Percentiles rank a stretch among this genome's conserved stretches.
These are phyloP conservation scores for Ctenopoma multispine DNA, from an alignment of 2,797 vertebrate genomes.

Conservation along the genomic window DNA sequence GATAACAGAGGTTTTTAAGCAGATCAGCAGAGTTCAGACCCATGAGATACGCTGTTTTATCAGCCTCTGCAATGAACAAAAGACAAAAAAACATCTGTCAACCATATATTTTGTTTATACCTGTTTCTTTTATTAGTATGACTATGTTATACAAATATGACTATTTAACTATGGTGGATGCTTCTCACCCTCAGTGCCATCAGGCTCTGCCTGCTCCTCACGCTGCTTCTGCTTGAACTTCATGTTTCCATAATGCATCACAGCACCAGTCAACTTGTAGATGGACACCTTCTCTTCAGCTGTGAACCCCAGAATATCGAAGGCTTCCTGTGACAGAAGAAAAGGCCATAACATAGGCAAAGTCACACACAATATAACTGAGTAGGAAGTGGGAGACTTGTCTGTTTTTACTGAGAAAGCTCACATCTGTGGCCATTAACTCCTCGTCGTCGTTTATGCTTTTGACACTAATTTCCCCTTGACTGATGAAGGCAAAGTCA, in stretches of 20 bases:
- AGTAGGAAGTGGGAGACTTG: neutral
- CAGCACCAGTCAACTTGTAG: slow-evolving; percentile 89
- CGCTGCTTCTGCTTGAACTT: slow-evolving; percentile 91
- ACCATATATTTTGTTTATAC: neutral
- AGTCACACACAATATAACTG: neutral
- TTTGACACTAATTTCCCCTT: slow-evolving; percentile 86
- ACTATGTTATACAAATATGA: too few relatives aligned
- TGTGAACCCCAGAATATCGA: slow-evolving; percentile 88
- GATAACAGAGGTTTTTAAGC: slow-evolving; percentile 85
- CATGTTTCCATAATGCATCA: slow-evolving; percentile 90
- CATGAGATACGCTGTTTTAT: slow-evolving; percentile 87
- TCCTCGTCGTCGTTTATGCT: slow-evolving; percentile 88
- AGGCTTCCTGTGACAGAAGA: slow-evolving; percentile 79
- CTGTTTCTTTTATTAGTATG: neutral
- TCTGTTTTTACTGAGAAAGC: neutral
- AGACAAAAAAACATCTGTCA: neutral
- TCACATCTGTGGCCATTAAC: slow-evolving; percentile 87
- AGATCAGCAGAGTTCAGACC: slow-evolving; percentile 87
- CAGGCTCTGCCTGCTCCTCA: slow-evolving; percentile 87
- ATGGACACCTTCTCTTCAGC: slow-evolving; percentile 85
- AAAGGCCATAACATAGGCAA: neutral
- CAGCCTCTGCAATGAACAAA: slow-evolving; percentile 78
- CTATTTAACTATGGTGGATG: neutral
- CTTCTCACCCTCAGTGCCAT: slow-evolving; percentile 86
- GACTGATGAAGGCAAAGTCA: slow-evolving; percentile 86